These are phyloP conservation scores for Solenodon paradoxus DNA, from an alignment of 2,113 vertebrate genomes.

Conservation along the genomic window DNA sequence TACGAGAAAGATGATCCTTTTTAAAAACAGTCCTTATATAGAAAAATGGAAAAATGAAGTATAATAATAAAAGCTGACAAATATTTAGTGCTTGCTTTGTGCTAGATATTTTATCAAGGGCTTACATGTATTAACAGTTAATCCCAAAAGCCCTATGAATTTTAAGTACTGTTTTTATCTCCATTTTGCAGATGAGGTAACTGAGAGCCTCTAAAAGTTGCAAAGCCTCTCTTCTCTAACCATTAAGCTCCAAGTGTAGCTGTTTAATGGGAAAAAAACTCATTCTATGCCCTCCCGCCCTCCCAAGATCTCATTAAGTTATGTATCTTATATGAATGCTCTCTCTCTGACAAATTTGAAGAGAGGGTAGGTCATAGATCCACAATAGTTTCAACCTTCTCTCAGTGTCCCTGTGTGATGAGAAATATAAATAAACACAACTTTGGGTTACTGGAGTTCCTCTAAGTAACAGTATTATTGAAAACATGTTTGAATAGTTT, in stretches of 20 bases:
- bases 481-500: slow-evolving; percentile 23
- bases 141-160: neutral
- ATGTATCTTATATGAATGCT: neutral
- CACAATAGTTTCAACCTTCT: neutral
- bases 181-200: too few species aligned
- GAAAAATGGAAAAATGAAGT: neutral
- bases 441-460: neutral
- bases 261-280: neutral
- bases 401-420: neutral
- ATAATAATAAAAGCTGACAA: neutral
- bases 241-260: neutral
- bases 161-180: neutral
- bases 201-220: neutral
- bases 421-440: neutral
- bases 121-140: neutral
- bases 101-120: neutral
- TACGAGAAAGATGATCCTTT: neutral
- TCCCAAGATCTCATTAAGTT: neutral
- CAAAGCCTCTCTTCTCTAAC: neutral
- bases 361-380: neutral
- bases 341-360: neutral
- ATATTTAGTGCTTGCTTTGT: neutral
- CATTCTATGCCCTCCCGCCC: neutral
- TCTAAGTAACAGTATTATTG: neutral
- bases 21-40: neutral